A percentile compares a stretch with the other conserved stretches of the same genome.
phyloP scores from a whole-genome alignment of 1,140 invertebrate species.

The Trachymyrmex septentrionalis region DNA sequence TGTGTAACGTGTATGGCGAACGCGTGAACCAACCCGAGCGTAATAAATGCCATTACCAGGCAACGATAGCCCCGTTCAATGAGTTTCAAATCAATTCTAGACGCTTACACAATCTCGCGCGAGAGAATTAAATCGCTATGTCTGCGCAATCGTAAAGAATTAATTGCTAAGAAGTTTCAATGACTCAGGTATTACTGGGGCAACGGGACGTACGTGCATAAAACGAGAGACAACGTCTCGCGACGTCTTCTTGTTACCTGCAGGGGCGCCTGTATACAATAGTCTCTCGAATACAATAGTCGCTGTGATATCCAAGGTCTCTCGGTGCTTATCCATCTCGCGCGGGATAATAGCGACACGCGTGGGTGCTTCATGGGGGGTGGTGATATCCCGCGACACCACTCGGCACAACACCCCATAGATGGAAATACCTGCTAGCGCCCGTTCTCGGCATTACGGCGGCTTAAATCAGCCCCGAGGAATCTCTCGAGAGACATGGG shows the following conservation, averaged over 20 bases:
- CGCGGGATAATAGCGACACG: conserved; percentile 65
- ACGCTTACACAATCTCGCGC: not conserved
- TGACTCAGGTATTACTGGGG: not conserved
- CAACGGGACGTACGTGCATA: conserved; percentile 2
- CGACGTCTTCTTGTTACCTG: not conserved
- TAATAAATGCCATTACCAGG: conserved; percentile 42
- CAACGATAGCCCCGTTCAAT: conserved; percentile 15
- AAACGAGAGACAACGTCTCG: not conserved
- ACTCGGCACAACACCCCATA: conserved; percentile 64
- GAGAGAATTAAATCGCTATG: conserved; percentile 15
- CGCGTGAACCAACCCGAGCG: conserved; percentile 23
- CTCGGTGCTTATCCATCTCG: conserved; percentile 62
- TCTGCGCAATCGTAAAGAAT: conserved; percentile 22
- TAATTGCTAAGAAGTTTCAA: conserved; percentile 13
- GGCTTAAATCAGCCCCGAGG: conserved; percentile 79
- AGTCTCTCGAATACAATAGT: conserved; percentile 38
- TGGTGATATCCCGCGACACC: conserved; percentile 66
- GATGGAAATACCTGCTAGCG: conserved; percentile 75
- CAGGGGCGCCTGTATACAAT: not conserved
- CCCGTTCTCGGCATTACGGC: conserved; percentile 73
- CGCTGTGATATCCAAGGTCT: conserved; percentile 1
- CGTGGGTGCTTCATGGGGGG: conserved; percentile 71
- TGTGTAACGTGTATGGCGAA: conserved; percentile 39
- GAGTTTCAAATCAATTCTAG: conserved; percentile 26
- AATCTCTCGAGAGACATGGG: conserved; percentile 77